Evolutionary conservation across 2,797 vertebrate genomes (phyloP).

Genomic region (Betta splendens): DNA sequence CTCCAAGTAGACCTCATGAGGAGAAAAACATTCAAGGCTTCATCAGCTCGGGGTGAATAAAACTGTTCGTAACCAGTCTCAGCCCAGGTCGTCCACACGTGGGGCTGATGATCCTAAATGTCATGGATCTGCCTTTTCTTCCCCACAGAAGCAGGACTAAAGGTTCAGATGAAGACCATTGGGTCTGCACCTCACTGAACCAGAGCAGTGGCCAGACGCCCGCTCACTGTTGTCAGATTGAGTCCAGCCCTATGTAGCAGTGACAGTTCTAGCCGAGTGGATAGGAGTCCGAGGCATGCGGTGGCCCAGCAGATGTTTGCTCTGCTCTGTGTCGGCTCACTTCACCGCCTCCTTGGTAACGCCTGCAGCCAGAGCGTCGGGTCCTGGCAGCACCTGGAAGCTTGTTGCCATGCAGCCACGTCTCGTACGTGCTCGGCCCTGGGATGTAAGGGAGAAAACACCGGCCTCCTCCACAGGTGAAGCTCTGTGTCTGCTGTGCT

Average conservation of each 20-base stretch:
- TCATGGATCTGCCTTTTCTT: not conserved
- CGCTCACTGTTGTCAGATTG: conserved; percentile 36
- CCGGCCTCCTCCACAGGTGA: not conserved
- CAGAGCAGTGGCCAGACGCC: conserved; percentile 17
- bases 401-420: conserved; percentile 7
- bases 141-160: not conserved
- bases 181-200: not conserved
- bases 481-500: no score
- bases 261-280: conserved; percentile 55
- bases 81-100: no score
- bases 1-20: no score
- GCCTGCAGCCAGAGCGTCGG: conserved; percentile 32
- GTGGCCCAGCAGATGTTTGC: conserved; percentile 70
- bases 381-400: conserved; percentile 15
- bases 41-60: no score
- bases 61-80: no score
- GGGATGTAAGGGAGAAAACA: not conserved
- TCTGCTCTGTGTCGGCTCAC: conserved; percentile 49
- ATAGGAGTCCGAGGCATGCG: conserved; percentile 67
- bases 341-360: conserved; percentile 55
- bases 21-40: no score
- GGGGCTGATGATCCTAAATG: not conserved
- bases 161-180: conserved; percentile 5
- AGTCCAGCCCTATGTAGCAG: conserved; percentile 68
- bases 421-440: conserved; percentile 1